Percentiles rank a stretch among this genome's conserved stretches.
These are phyloP conservation scores for Numenius phaeopus DNA, from an alignment of 2,797 vertebrate genomes.

Conservation along the genomic window DNA sequence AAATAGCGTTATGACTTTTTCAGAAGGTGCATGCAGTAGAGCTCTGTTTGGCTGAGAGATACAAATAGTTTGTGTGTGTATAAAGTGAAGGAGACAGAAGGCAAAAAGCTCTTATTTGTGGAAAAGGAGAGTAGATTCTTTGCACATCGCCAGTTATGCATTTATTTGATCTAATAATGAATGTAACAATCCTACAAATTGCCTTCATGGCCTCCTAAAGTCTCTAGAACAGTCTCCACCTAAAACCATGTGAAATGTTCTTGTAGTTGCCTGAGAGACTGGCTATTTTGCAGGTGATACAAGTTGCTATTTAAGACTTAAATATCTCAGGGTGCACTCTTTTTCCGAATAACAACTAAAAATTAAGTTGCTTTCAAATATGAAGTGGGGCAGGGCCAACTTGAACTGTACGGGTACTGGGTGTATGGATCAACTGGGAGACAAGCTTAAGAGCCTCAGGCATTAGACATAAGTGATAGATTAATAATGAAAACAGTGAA, in stretches of 20 bases:
- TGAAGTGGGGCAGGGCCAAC: background rate
- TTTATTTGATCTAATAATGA: background rate
- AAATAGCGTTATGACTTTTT: constrained; percentile 50
- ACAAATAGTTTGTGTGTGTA: background rate
- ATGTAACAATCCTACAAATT: background rate
- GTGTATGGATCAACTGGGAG: background rate
- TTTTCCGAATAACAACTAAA: background rate
- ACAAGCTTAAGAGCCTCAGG: background rate
- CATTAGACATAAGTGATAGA: background rate
- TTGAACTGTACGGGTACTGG: background rate
- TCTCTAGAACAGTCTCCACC: background rate
- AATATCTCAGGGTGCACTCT: background rate
- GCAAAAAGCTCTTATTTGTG: constrained; percentile 20
- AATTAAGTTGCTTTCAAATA: background rate
- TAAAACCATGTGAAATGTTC: background rate
- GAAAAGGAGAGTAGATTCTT: constrained; percentile 31
- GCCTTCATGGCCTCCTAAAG: background rate
- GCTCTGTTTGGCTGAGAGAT: background rate
- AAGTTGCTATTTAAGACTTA: background rate
- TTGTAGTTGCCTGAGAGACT: background rate
- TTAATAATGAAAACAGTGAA: background rate
- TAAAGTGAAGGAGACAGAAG: constrained; percentile 49
- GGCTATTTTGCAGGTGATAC: background rate
- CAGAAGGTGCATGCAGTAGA: constrained; percentile 14
- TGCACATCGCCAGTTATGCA: background rate